Conservation (phyloP, 2,113 vertebrate species). For the Stegastes partitus region DNA sequence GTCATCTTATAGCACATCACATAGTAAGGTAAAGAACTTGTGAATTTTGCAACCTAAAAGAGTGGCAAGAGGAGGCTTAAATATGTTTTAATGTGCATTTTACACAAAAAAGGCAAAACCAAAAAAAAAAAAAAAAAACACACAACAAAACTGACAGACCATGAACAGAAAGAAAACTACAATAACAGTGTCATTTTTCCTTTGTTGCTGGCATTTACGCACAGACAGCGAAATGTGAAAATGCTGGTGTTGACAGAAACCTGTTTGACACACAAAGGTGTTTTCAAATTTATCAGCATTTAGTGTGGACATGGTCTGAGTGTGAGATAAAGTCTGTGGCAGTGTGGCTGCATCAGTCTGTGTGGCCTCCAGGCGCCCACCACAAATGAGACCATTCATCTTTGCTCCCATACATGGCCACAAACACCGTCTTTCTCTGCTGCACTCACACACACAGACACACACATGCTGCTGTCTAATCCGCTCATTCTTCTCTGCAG, state of each 20-base stretch:
- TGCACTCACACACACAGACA: background rate
- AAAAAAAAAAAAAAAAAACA: too few relatives aligned
- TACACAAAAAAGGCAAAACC: too few relatives aligned
- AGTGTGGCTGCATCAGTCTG: constrained; percentile 60
- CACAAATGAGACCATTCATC: constrained; percentile 87
- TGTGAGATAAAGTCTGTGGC: constrained; percentile 65
- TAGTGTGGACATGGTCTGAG: constrained; percentile 41
- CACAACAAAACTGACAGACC: too few relatives aligned
- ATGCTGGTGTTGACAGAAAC: background rate
- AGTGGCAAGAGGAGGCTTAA: too few relatives aligned
- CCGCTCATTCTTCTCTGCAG: constrained; percentile 50
- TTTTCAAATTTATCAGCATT: constrained; percentile 47
- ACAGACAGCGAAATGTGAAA: background rate
- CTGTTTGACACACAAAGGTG: background rate
- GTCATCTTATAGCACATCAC: too few relatives aligned
- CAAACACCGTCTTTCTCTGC: constrained; percentile 27
- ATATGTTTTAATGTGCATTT: too few relatives aligned
- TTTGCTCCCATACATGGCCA: constrained; percentile 56
- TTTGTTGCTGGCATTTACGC: too few relatives aligned
- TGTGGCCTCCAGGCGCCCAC: constrained; percentile 75
- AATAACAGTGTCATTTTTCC: too few relatives aligned
- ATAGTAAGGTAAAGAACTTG: too few relatives aligned
- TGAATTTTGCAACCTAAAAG: too few relatives aligned
- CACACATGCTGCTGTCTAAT: constrained; percentile 27
- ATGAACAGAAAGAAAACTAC: too few relatives aligned